Evolutionary conservation across 2,888 invertebrate species (phyloP).

Genomic region (Chrysolina americana): DNA sequence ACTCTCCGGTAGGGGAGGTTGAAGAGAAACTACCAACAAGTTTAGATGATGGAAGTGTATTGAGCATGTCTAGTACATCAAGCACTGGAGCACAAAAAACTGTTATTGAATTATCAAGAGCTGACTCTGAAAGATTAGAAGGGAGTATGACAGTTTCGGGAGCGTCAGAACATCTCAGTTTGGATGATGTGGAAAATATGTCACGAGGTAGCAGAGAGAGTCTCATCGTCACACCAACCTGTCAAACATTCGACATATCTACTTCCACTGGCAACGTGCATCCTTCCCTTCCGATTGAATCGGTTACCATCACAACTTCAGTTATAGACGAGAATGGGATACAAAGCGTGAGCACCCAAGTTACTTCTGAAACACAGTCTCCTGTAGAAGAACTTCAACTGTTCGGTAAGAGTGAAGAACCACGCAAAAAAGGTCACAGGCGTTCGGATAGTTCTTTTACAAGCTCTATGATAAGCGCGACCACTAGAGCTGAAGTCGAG

Average conservation of each 20-base stretch:
- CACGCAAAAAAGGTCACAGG: slow-evolving; percentile 72
- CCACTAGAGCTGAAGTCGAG: slow-evolving; percentile 55
- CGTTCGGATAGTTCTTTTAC: slow-evolving; percentile 72
- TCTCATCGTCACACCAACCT: slow-evolving; percentile 56
- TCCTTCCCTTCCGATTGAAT: slow-evolving; percentile 64
- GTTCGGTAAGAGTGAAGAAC: slow-evolving; percentile 57
- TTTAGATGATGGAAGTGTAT: slow-evolving; percentile 73
- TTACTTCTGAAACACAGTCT: slow-evolving; percentile 70
- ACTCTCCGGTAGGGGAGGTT: slow-evolving; percentile 71
- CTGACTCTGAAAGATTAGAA: slow-evolving; percentile 69
- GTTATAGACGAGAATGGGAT: slow-evolving; percentile 70
- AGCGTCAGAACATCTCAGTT: slow-evolving; percentile 69
- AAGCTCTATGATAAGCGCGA: slow-evolving; percentile 56
- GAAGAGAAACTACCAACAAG: slow-evolving; percentile 73
- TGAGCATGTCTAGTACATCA: slow-evolving; percentile 75
- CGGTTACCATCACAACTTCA: slow-evolving; percentile 72
- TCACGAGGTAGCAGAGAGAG: slow-evolving; percentile 62
- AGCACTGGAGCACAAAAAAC: slow-evolving; percentile 69
- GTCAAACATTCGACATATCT: slow-evolving; percentile 64
- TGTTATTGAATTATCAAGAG: slow-evolving; percentile 69
- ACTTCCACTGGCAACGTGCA: slow-evolving; percentile 65
- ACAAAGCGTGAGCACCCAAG: slow-evolving; percentile 73
- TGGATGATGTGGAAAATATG: slow-evolving; percentile 65
- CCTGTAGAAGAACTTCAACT: slow-evolving; percentile 49
- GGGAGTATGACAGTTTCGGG: slow-evolving; percentile 68